phyloP scores from a whole-genome alignment of 1,140 invertebrate species.

The Cyphomyrmex costatus region DNA sequence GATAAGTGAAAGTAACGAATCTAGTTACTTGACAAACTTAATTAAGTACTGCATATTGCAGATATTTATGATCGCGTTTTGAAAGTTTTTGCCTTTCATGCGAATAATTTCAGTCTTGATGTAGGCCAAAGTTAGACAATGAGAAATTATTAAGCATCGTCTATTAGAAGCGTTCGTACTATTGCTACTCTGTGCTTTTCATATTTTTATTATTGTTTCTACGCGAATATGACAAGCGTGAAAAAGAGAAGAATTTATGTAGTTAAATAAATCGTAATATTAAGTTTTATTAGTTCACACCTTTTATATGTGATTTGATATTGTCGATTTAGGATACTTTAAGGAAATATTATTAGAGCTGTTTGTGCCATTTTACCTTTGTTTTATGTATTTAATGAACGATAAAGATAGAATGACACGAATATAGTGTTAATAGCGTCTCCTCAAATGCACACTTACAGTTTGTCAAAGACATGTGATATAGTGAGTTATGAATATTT shows the following conservation, averaged over 20 bases:
- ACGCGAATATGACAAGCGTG: not conserved
- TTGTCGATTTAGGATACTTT: not conserved
- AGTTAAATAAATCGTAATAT: constrained; percentile 11
- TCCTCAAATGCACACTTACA: too few relatives aligned
- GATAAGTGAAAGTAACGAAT: constrained; percentile 3
- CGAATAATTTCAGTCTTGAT: not conserved
- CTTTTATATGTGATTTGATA: constrained; percentile 30
- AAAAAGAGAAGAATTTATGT: not conserved
- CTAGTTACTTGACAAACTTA: not conserved
- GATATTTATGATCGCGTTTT: not conserved
- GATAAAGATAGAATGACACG: too few relatives aligned
- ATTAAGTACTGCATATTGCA: constrained; percentile 36
- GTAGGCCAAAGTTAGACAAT: not conserved
- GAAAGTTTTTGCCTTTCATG: not conserved
- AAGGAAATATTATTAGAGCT: too few relatives aligned
- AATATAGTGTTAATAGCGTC: too few relatives aligned
- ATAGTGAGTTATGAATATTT: constrained; percentile 5
- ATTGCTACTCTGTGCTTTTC: not conserved
- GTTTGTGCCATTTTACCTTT: too few relatives aligned
- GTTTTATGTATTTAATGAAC: too few relatives aligned
- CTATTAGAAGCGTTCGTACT: not conserved
- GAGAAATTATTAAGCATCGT: not conserved
- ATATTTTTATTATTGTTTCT: not conserved
- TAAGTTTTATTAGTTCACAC: not conserved
- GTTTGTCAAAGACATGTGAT: constrained; percentile 16